Evolutionary conservation across 2,797 vertebrate genomes (phyloP).

Genomic region (Cirrhinus molitorella): DNA sequence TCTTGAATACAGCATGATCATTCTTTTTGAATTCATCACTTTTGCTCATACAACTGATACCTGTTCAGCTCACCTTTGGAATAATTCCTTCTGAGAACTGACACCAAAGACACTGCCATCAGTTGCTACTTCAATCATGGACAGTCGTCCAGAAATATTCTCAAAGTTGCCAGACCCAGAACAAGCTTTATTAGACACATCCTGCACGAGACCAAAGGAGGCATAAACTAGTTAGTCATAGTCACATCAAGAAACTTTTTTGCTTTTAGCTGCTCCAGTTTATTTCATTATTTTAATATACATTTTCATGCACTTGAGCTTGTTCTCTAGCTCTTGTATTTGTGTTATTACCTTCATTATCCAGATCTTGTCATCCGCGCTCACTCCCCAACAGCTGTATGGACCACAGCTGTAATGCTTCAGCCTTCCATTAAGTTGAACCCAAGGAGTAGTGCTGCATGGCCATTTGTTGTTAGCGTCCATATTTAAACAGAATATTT

Average conservation of each 20-base stretch:
- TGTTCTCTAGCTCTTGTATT: neutral
- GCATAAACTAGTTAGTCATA: neutral
- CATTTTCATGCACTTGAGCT: neutral
- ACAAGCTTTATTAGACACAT: conserved; percentile 30
- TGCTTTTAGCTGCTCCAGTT: neutral
- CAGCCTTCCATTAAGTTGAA: fast-evolving
- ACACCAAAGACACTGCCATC: conserved; percentile 58
- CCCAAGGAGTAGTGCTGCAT: neutral
- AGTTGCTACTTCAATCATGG: conserved; percentile 57
- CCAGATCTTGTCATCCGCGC: neutral
- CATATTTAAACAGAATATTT: conserved; percentile 42
- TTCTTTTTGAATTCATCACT: neutral
- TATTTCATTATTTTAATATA: neutral
- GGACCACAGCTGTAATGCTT: conserved; percentile 64
- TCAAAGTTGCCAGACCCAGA: neutral
- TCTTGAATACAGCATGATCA: neutral
- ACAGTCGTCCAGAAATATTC: neutral
- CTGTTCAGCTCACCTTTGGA: neutral
- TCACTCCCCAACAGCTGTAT: conserved; percentile 64
- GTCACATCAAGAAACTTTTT: neutral
- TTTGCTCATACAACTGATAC: neutral
- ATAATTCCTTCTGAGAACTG: neutral
- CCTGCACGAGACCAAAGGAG: neutral
- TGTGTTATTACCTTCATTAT: conserved; percentile 37
- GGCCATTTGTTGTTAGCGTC: neutral